Evolutionary conservation across 23 tunicate species (phyloP), one percentile per base, ranked within the genome.

Genomic region (Trididemnum clinides): DNA sequence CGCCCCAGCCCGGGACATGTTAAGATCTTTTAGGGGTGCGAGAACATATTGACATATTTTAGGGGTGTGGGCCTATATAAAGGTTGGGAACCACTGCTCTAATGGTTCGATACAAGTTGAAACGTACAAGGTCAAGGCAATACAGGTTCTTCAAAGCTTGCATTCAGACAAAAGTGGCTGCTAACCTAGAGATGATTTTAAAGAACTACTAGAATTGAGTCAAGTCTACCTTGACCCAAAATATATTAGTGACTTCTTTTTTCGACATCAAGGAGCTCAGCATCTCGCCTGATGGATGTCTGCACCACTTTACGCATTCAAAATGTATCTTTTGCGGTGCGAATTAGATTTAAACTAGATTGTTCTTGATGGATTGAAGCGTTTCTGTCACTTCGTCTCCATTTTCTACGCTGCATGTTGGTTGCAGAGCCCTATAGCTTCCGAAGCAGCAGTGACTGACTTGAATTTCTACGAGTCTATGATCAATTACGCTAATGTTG

Each of bases 251-350:
- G 22, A 75, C 6, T 75, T 39, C 25, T 25, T 27, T 4, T 75
- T 75, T 50, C 71, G 81, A 7, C 59, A 70, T 25, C 81, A 70
- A 35, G 81, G 81, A 39, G 30, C 81, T 28, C 81, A 75, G 19
- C 71, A 75, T 30, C 59, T 70, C 6, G 81, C 81, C 6, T 15
- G 81, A 32, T 75, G 81, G 81, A 75, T 75, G 81, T 75, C 81
- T 35, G n/a, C 75, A 69, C 36, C 75, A 69, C 6, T 75, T n/a
- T 28, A 59, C 22, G 66, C 66, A 59, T 59, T 59, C 25, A 75
- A 75, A 25, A 75, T 75, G 81, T 30, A 26, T 28, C 64, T 75
- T 26, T 50, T 75, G 59, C 81, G 22, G 7, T 23, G 34, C 30
- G 70, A 75, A 50, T 70, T 75, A 39, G 64, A 50, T 4, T 50